A percentile compares a stretch with the other conserved stretches of the same genome.
These are phyloP conservation scores for Perizoma flavofasciatum DNA, from an alignment of 2,888 invertebrate genomes.

Conservation along the genomic window DNA sequence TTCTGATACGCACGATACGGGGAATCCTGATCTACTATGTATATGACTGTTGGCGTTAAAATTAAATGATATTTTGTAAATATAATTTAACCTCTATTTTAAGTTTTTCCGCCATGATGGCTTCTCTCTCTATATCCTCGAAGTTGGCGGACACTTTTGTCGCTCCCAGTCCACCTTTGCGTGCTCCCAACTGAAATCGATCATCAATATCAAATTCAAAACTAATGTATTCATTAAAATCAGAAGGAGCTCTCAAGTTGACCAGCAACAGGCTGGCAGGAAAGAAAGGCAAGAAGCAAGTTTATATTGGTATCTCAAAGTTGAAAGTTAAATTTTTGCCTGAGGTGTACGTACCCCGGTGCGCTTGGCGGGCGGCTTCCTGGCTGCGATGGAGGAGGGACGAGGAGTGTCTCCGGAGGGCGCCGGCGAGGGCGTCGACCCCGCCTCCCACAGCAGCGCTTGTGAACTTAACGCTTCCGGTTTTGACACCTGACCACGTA, in stretches of 20 bases:
- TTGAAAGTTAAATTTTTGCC: too few relatives aligned
- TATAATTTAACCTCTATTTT: constrained; percentile 69
- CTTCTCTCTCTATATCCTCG: constrained; percentile 96
- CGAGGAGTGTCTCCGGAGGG: constrained; percentile 41
- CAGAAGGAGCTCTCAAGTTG: too few relatives aligned
- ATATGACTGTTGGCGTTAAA: too few relatives aligned
- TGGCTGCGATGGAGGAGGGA: constrained; percentile 38
- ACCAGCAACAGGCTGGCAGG: too few relatives aligned
- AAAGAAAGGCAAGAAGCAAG: too few relatives aligned
- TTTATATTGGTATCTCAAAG: too few relatives aligned
- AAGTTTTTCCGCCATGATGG: constrained; percentile 92
- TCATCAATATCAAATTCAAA: background rate
- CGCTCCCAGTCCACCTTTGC: constrained; percentile 96
- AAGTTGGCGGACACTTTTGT: constrained; percentile 97
- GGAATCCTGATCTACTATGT: too few relatives aligned
- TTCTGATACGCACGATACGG: too few relatives aligned
- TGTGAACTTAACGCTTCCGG: constrained; percentile 59
- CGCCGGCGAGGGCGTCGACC: constrained; percentile 35
- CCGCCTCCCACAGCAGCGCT: constrained; percentile 71
- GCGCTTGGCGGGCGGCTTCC: constrained; percentile 50
- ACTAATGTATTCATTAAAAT: background rate
- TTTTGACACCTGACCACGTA: constrained; percentile 18
- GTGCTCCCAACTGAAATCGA: constrained; percentile 88
- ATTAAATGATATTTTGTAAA: too few relatives aligned
- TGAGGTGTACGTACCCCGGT: constrained; percentile 44